phyloP scores from a whole-genome alignment of 1,140 invertebrate genomes.

The Drosophila nannoptera region DNA sequence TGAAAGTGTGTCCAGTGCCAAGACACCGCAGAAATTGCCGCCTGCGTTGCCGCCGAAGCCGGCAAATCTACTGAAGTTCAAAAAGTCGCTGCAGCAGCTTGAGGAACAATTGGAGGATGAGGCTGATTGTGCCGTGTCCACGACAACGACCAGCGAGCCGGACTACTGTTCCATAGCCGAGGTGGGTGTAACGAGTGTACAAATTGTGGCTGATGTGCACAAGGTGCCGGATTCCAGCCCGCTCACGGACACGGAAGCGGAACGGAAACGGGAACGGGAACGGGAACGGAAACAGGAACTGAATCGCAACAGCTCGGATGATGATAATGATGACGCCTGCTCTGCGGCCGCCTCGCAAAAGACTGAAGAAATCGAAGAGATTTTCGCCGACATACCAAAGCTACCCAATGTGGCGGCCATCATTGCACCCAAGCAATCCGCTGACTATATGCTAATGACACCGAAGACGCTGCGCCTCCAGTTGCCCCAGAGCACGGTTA shows the following conservation, averaged over 20 bases:
- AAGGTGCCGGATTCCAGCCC: slow-evolving; percentile 55
- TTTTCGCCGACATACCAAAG: slow-evolving; percentile 80
- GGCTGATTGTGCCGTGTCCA: slow-evolving; percentile 35
- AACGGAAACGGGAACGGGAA: not conserved
- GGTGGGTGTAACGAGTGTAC: slow-evolving; percentile 66
- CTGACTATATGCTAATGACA: slow-evolving; percentile 57
- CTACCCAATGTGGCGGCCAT: slow-evolving; percentile 81
- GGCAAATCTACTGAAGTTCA: slow-evolving; percentile 80
- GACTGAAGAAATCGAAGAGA: slow-evolving; percentile 76
- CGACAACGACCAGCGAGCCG: slow-evolving; percentile 73
- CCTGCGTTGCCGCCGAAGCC: slow-evolving; percentile 84
- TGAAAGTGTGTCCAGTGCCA: not conserved
- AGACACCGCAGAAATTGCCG: slow-evolving; percentile 46
- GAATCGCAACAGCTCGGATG: slow-evolving; percentile 30
- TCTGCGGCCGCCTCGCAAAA: slow-evolving; percentile 55
- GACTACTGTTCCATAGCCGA: slow-evolving; percentile 82
- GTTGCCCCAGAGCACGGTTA: slow-evolving; percentile 11
- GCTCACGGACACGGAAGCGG: slow-evolving; percentile 36
- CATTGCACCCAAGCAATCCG: slow-evolving; percentile 78
- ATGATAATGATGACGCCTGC: slow-evolving; percentile 38
- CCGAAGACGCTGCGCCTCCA: slow-evolving; percentile 48
- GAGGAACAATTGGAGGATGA: slow-evolving; percentile 50
- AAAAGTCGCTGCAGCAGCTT: slow-evolving; percentile 63
- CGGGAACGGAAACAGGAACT: slow-evolving; percentile 27
- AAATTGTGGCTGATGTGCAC: slow-evolving; percentile 73